Base-by-base conservation (phyloP, 1,140 invertebrate species). In the Hycleus phaleratus region DNA sequence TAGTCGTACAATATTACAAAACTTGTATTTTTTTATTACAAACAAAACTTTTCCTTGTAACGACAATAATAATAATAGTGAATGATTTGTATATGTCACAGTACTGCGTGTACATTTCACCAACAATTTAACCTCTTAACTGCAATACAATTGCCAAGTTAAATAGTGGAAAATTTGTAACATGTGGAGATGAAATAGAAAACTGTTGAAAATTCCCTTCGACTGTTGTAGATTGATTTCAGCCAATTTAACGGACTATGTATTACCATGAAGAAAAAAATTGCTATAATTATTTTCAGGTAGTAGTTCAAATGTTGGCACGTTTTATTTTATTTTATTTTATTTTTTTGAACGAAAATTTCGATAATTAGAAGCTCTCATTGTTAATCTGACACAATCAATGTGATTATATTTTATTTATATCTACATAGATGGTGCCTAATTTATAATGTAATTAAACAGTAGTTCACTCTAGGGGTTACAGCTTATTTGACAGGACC, bases 381-480 rank as follows among this genome's bases (percentile, higher is more conserved):
- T 18, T 18, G 18, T 18, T 18, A 18, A 18, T 18, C 18, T 18
- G 18, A 18, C 18, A 18, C 18, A 18, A 18, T 18, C 18, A 18
- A 18, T 18, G 18, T 18, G 18, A 18, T 18, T 18, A 18, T 18
- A 18, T 18, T 18, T 18, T 18, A 18, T 18, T 18, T 18, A 18
- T 18, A 18, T 18, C 18, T 18, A 18, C 18, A 18, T 18, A 18
- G 18, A 18, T 2, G 18, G 18, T 18, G 18, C 18, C 18, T 18
- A 18, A 18, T 18, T 18, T 32, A 32, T 32, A 7, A 45, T 59
- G 42, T 63, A 63, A 63, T 63, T 63, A 63, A 63, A 63, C 61
- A 58, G 61, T 63, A 63, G 61, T 63, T 63, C 58, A 25, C 53
- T 24, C 39, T 45, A 43, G 61, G 58, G 50, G 49, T 39, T 25